Evolutionary conservation across 2,113 vertebrate genomes (phyloP), one percentile per base, ranked within the genome.

Genomic region (Caloenas nicobarica): DNA sequence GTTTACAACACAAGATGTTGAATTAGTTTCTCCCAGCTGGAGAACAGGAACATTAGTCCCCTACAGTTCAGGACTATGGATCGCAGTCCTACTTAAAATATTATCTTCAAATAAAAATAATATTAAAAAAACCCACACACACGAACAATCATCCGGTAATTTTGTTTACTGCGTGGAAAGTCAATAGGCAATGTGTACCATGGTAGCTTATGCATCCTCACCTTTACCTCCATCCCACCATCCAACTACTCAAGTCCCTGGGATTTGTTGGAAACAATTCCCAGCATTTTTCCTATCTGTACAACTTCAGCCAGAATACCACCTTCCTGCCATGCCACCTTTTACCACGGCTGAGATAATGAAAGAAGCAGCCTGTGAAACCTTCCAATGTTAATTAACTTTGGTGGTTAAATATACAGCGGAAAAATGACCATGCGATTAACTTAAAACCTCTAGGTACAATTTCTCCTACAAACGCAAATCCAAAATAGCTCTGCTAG

Each of bases 11-110:
- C 96, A 98, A 98, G 97, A 97, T 97, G 97, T 96, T 97, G 97
- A 98, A 98, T 98, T 98, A 98, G 97, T 97, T 96, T 95, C 97
- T 98, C 98, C 95, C 97, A 98, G 97, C 96, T 98, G 98, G 98
- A 97, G 94, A 97, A 97, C 97, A 96, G 96, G 98, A 97, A 98
- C 96, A 98, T 97, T 96, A 97, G 97, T 96, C 97, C 97, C 97
- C 96, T 91, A 95, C 97, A 97, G 97, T 96, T 97, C 95, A 93
- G 95, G 95, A 95, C 95, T 96, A 96, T 78, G 97, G 91, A 97
- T 95, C 96, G 84, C 94, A 96, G 96, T 82, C 94, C 76, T 74
- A 82, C 79, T 93, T 95, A 97, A 94, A 97, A 98, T 68, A 97
- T 70, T 94, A 88, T 91, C 88, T 91, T 97, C 91, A 96, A 94